Evolutionary conservation across 1,140 invertebrate species (phyloP), one percentile per base, ranked within the genome.

Genomic region (Trachelipus rathkii): DNA sequence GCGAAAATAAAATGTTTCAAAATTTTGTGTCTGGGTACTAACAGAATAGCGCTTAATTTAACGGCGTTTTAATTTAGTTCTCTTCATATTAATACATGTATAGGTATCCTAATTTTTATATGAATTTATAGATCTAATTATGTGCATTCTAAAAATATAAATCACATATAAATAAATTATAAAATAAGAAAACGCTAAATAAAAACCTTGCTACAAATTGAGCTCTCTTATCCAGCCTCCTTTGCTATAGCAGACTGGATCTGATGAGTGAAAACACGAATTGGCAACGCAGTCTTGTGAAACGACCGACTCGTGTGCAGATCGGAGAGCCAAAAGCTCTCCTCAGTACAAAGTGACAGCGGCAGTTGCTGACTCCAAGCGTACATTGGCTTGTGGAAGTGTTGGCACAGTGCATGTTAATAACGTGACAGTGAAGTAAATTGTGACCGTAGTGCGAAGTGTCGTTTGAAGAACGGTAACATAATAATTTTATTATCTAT

Each of bases 171-270:
- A 2, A 44, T 19, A 43, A 71, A 72, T 19, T 13, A 9, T 15
- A 15, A 19, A 2, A 24, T 66, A 76, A 19, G 1, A 15, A 46
- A n/a, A 44, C 71, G 70, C 71, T 76, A 76, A 76, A 76, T 60
- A 71, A 76, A 76, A 76, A 50, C 75, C 53, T 50, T 70, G 44
- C 44, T 67, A 71, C 60, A 76, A 76, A 45, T 60, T 71, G 75
- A 13, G 69, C 71, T 71, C 75, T 76, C 75, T 76, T 71, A 71
- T 76, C 75, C 75, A 76, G 75, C 75, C 75, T 76, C 75, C 75
- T 76, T 76, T 76, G 75, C 75, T 76, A 70, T 66, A 76, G 75
- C 75, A 76, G 75, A 76, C 75, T 76, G 75, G 75, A 76, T 76
- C 69, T 72, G 69, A 71, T 76, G 75, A 76, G 69, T 76, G 75